Evolutionary conservation across 1,140 invertebrate genomes (phyloP).

Genomic region (Nylanderia fulva): DNA sequence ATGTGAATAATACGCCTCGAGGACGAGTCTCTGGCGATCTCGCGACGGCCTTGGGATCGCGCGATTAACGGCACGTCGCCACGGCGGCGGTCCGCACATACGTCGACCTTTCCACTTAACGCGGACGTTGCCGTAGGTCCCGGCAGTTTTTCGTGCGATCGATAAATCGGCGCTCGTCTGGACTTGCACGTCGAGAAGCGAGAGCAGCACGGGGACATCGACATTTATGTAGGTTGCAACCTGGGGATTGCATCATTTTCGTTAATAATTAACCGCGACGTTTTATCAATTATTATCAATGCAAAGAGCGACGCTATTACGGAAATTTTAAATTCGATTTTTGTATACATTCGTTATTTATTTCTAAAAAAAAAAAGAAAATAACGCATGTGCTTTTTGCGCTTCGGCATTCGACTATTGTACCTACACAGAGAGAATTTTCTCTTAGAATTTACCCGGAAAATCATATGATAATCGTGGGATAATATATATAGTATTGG

Average conservation of each 20-base stretch:
- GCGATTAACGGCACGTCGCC: conserved; percentile 34
- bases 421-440: too few relatives aligned
- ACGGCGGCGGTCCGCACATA: conserved; percentile 49
- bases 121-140: conserved; percentile 28
- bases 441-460: too few relatives aligned
- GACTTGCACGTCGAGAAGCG: not conserved
- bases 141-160: conserved; percentile 15
- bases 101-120: conserved; percentile 68
- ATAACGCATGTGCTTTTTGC: not conserved
- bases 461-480: too few relatives aligned
- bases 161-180: conserved; percentile 38
- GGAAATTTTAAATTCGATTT: not conserved
- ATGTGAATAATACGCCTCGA: conserved; percentile 25
- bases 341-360: not conserved
- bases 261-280: conserved; percentile 16
- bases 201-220: conserved; percentile 9
- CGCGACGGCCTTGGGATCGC: conserved; percentile 36
- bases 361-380: too few relatives aligned
- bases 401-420: not conserved
- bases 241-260: not conserved
- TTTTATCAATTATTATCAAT: conserved; percentile 18
- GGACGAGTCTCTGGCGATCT: conserved; percentile 47
- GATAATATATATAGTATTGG: too few relatives aligned
- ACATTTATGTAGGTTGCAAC: conserved; percentile 17
- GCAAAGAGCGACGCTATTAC: not conserved